These are phyloP conservation scores for Sycophila texana DNA, from an alignment of 2,888 invertebrate genomes.

Conservation along the genomic window DNA sequence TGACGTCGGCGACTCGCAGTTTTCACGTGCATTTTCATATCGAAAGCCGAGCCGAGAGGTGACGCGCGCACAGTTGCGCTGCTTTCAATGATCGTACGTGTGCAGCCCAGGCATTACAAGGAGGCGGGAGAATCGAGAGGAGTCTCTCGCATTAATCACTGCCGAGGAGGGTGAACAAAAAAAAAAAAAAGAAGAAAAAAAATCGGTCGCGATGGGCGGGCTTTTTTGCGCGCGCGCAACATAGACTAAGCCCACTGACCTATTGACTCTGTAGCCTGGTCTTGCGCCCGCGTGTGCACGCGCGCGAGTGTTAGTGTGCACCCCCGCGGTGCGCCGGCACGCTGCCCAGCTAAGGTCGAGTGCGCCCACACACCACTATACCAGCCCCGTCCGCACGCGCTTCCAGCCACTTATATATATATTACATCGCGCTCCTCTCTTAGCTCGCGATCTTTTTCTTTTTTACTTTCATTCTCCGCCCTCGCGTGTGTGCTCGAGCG, in stretches of 20 bases:
- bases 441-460: background rate
- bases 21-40: too few relatives aligned
- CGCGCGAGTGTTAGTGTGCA: constrained; percentile 53
- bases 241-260: constrained; percentile 69
- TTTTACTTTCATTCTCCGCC: background rate
- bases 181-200: background rate
- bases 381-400: background rate
- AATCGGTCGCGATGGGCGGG: constrained; percentile 24
- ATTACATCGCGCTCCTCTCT: background rate
- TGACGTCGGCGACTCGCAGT: too few relatives aligned
- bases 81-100: too few relatives aligned
- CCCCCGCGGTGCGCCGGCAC: constrained; percentile 2
- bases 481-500: too few relatives aligned
- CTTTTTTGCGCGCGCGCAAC: constrained; percentile 41
- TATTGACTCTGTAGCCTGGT: constrained; percentile 70
- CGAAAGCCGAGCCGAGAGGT: too few relatives aligned
- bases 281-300: constrained; percentile 62
- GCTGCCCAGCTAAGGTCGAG: constrained; percentile 18
- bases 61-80: too few relatives aligned
- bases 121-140: background rate
- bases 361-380: background rate
- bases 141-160: too few relatives aligned
- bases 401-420: background rate
- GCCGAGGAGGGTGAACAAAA: background rate
- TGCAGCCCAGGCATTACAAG: background rate